phyloP scores from a whole-genome alignment of 2,113 vertebrate species.

The Xenus cinereus region DNA sequence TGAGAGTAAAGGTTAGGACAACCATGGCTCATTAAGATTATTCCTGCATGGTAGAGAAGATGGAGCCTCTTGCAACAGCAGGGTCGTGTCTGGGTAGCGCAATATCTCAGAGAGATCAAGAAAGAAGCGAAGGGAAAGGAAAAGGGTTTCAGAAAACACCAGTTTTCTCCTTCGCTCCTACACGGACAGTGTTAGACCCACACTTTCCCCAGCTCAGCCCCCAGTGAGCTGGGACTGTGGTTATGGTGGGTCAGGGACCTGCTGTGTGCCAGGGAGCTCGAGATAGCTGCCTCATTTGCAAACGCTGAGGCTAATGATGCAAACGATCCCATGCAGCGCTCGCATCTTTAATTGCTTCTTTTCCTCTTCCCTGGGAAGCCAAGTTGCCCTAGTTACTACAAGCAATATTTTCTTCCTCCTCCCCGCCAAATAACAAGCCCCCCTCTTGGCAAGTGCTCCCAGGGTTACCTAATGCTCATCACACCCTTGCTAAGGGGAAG shows the following conservation, averaged over 20 bases:
- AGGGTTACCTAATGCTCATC: not conserved
- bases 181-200: rapidly evolving
- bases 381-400: not conserved
- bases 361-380: not conserved
- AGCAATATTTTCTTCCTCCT: not conserved
- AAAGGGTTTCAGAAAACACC: not conserved
- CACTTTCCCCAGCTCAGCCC: not conserved
- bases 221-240: rapidly evolving
- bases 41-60: not conserved
- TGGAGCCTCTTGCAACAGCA: not conserved
- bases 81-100: rapidly evolving
- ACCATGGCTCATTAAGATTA: not conserved
- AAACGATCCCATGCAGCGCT: not conserved
- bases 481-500: not conserved
- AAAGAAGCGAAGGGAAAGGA: not conserved
- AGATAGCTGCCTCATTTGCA: not conserved
- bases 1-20: not conserved
- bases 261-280: not conserved
- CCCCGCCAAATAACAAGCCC: not conserved
- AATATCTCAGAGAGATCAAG: not conserved
- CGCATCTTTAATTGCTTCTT: not conserved
- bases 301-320: not conserved
- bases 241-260: rapidly evolving
- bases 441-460: not conserved
- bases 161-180: not conserved